Conservation (phyloP, 1,140 invertebrate species). For the Cotesia typhae region DNA sequence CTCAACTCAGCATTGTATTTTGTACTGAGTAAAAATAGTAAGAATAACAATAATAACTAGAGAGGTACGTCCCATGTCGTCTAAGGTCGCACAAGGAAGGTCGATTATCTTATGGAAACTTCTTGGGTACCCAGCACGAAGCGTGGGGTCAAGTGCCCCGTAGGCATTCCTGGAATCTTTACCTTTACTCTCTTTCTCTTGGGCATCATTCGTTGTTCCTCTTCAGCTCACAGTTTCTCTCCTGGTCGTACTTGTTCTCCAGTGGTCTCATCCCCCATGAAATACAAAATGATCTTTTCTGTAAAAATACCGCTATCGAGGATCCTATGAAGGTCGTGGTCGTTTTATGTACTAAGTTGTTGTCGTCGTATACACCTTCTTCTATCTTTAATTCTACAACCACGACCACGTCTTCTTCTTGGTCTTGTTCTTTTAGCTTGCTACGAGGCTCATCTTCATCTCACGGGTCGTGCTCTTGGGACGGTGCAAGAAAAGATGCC, state of each 20-base stretch:
- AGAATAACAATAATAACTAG: too few relatives aligned
- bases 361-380: slow-evolving; percentile 14
- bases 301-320: slow-evolving; percentile 46
- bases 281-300: slow-evolving; percentile 9
- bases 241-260: background rate
- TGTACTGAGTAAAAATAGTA: background rate
- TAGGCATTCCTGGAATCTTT: slow-evolving; percentile 55
- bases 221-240: slow-evolving; percentile 7
- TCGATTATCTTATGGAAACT: slow-evolving; percentile 40
- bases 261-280: background rate
- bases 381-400: slow-evolving; percentile 15
- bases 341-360: slow-evolving; percentile 13
- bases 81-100: slow-evolving; percentile 40
- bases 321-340: slow-evolving; percentile 44
- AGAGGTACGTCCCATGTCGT: slow-evolving; percentile 24
- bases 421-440: background rate
- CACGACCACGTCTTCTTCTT: slow-evolving; percentile 2
- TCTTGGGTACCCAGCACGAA: slow-evolving; percentile 19
- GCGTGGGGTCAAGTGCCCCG: slow-evolving; percentile 48
- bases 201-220: background rate
- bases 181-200: slow-evolving; percentile 19
- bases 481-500: slow-evolving; percentile 8
- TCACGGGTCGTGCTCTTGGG: slow-evolving; percentile 24
- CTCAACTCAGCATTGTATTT: background rate
- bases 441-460: slow-evolving; percentile 3